Evolutionary conservation across 2,888 invertebrate genomes (phyloP).

Genomic region (Subacronicta megacephala): DNA sequence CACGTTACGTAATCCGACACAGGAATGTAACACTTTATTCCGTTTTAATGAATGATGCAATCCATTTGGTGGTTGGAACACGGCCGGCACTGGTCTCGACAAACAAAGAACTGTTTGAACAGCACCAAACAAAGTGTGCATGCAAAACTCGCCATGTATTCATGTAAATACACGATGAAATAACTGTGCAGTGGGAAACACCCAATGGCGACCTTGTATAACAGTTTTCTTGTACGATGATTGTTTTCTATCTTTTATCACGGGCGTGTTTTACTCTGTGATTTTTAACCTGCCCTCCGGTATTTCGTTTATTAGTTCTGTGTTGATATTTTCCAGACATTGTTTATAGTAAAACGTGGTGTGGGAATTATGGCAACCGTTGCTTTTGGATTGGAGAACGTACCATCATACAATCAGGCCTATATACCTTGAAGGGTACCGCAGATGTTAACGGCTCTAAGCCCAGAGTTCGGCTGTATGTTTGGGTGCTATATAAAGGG

Average conservation of each 20-base stretch:
- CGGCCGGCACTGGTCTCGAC: slow-evolving; percentile 63
- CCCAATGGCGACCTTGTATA: slow-evolving; percentile 73
- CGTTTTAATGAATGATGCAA: slow-evolving; percentile 72
- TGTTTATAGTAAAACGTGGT: slow-evolving; percentile 21
- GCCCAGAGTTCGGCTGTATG: no score
- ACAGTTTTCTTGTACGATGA: slow-evolving; percentile 71
- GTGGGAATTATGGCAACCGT: not conserved
- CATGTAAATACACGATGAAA: slow-evolving; percentile 82
- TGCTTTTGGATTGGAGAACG: no score
- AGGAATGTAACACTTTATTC: slow-evolving; percentile 49
- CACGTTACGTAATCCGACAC: slow-evolving; percentile 23
- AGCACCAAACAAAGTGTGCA: slow-evolving; percentile 78
- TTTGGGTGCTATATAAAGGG: no score
- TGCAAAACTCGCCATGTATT: slow-evolving; percentile 74
- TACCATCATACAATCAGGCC: no score
- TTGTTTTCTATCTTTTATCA: slow-evolving; percentile 68
- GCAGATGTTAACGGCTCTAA: no score
- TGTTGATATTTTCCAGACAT: slow-evolving; percentile 5
- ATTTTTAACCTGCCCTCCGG: slow-evolving; percentile 19
- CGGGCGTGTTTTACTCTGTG: slow-evolving; percentile 40
- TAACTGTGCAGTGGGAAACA: slow-evolving; percentile 75
- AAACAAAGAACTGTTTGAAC: slow-evolving; percentile 76
- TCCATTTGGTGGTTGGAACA: slow-evolving; percentile 66
- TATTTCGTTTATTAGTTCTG: slow-evolving; percentile 39
- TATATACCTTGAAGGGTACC: no score